These are phyloP conservation scores for Aphodius granarius DNA, from an alignment of 2,888 invertebrate genomes.

Conservation along the genomic window DNA sequence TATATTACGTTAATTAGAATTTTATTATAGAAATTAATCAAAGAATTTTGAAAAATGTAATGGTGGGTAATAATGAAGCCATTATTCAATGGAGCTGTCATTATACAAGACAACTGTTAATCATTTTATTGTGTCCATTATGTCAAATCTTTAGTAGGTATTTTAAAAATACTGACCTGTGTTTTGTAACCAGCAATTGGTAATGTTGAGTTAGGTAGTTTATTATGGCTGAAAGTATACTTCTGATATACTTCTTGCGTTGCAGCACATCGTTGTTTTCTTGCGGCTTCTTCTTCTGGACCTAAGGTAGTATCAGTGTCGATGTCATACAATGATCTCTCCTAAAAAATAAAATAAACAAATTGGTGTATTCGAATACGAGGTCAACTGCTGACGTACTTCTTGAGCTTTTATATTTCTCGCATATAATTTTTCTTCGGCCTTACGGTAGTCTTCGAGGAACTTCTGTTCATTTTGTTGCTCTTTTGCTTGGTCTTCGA, in stretches of 20 bases:
- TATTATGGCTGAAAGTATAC: conserved; percentile 19
- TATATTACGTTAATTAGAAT: neutral
- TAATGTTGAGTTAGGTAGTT: conserved; percentile 3
- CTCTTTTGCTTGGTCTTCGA: conserved; percentile 18
- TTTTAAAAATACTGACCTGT: conserved; percentile 5
- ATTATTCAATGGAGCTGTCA: no score
- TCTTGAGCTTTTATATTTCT: conserved; percentile 22
- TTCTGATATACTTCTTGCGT: conserved; percentile 19
- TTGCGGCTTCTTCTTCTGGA: neutral
- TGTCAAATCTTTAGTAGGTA: no score
- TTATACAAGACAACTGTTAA: no score
- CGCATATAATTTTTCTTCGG: conserved; percentile 43
- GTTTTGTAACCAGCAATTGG: conserved; percentile 22
- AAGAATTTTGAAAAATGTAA: neutral
- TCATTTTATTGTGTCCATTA: no score
- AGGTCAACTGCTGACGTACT: conserved; percentile 5
- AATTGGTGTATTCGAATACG: neutral
- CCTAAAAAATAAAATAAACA: conserved; percentile 13
- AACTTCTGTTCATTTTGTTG: conserved; percentile 41
- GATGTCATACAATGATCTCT: conserved; percentile 14
- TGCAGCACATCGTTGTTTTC: neutral
- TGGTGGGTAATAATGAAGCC: no score
- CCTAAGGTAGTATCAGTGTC: conserved; percentile 1
- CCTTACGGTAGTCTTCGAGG: conserved; percentile 34
- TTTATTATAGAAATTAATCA: no score